These are phyloP conservation scores for Muscina levida DNA, from an alignment of 2,888 invertebrate species.

Conservation along the genomic window DNA sequence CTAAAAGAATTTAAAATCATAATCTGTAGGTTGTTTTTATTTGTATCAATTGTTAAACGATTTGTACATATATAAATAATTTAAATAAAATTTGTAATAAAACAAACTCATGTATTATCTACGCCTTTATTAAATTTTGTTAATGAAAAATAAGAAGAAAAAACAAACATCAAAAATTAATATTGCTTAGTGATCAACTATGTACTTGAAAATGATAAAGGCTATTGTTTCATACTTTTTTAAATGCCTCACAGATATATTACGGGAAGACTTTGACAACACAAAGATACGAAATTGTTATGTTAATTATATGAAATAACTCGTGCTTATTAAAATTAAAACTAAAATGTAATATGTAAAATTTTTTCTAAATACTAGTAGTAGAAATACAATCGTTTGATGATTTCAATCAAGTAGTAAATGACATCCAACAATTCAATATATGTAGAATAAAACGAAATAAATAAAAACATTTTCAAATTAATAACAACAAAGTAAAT, in stretches of 20 bases:
- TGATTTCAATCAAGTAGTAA: conserved; percentile 28
- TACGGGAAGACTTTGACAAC: background rate
- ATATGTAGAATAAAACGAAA: conserved; percentile 18
- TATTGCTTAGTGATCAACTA: no score
- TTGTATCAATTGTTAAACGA: background rate
- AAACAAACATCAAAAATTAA: no score
- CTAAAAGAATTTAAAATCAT: no score
- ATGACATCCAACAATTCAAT: conserved; percentile 33
- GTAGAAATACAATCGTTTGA: conserved; percentile 3
- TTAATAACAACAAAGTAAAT: background rate
- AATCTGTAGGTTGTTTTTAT: no score
- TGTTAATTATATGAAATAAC: background rate
- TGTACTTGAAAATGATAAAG: conserved; percentile 8
- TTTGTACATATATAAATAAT: conserved; percentile 9
- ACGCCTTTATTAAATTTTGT: background rate
- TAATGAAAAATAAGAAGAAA: background rate
- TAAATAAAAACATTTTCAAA: conserved; percentile 21
- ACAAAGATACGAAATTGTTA: conserved; percentile 20
- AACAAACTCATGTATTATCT: background rate
- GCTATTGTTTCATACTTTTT: conserved; percentile 24
- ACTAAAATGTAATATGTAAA: no score
- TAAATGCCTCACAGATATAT: conserved; percentile 6
- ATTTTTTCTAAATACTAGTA: conserved; percentile 21
- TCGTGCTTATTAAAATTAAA: conserved; percentile 20
- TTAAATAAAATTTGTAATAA: background rate